Percentiles rank a stretch among this genome's conserved stretches.
Evolutionary conservation across 1,140 invertebrate genomes (phyloP).

Genomic region (Colletes latitarsis): DNA sequence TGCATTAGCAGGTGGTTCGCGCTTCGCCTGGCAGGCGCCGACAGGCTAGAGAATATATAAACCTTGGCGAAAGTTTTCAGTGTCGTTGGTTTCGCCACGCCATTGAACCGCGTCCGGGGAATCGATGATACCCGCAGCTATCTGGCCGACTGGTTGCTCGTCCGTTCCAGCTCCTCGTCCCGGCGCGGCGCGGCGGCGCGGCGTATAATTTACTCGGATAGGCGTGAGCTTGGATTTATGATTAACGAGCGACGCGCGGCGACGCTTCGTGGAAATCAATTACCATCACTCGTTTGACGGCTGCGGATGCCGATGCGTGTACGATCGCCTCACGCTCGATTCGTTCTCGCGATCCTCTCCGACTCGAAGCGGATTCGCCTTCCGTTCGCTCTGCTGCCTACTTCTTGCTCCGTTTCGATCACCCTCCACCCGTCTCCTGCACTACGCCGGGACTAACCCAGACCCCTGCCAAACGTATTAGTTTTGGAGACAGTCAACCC

Average conservation of each 20-base stretch:
- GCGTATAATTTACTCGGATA: slow-evolving; percentile 50
- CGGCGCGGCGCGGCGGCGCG: not conserved
- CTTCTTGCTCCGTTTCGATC: too few relatives aligned
- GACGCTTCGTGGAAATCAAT: slow-evolving; percentile 49
- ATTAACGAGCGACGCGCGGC: slow-evolving; percentile 49
- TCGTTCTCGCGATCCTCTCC: not conserved
- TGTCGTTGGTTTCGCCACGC: slow-evolving; percentile 52
- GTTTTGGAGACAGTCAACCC: too few relatives aligned
- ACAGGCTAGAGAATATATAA: slow-evolving; percentile 39
- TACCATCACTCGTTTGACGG: slow-evolving; percentile 32
- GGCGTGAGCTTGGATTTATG: slow-evolving; percentile 49
- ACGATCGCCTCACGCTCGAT: not conserved
- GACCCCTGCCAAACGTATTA: too few relatives aligned
- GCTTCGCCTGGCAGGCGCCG: slow-evolving; percentile 28
- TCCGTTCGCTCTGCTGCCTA: not conserved
- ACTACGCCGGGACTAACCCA: too few relatives aligned
- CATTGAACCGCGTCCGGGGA: slow-evolving; percentile 21
- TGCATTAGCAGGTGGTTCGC: slow-evolving; percentile 28
- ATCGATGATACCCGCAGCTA: slow-evolving; percentile 43
- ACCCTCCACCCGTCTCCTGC: too few relatives aligned
- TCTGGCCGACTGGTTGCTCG: not conserved
- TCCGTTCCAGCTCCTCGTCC: slow-evolving; percentile 42
- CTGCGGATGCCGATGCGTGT: not conserved
- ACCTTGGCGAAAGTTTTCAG: slow-evolving; percentile 53
- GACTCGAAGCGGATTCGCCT: not conserved